Base-by-base conservation (phyloP, 2,797 vertebrate species). In the Lepus townsendii region DNA sequence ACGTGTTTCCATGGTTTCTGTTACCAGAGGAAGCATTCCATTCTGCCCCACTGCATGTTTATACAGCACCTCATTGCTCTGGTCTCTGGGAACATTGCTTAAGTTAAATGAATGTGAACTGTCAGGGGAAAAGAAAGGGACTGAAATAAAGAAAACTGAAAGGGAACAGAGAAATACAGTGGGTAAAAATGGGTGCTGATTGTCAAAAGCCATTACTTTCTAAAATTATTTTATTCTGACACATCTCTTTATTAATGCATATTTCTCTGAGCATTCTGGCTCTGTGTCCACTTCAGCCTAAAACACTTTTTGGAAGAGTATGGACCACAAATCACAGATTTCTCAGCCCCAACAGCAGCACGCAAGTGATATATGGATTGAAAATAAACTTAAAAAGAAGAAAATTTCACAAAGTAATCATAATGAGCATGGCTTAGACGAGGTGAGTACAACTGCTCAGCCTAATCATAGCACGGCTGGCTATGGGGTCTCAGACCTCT, bases 21-120 rank as follows among this genome's bases (percentile, higher is more conserved):
- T 92, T 83, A 82, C 77, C 65, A 76, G 30, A 63, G 57, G 47
- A 89, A 71, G 47, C n/a, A 26, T 69, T 90, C 54, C 80, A 90
- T 71, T 78, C 71, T 57, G n/a, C 19, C 65, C 62, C 80, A 83
- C 17, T 93, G 42, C 72, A 38, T 91, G 32, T 82, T 94, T 73
- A 93, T 62, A 86, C 13, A 92, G 72, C 26, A 86, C 42, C n/a
- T 96, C 75, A 94, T 78, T 77, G 63, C 54, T 94, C 73, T 87
- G 35, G 72, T 94, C 63, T 91, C 83, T 66, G 83, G 73, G 78
- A 94, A 94, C 22, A 42, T 16, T 80, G 26, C 27, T 92, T 79
- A 91, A 90, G 89, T 87, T 91, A 93, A 96, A 68, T 27, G 62
- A 88, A 63, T n/a, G 83, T 52, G 54, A 92, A 83, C 93, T 73